Evolutionary conservation across 2,888 invertebrate species (phyloP), one percentile per base, ranked within the genome.

Genomic region (Eupsilia transversa): DNA sequence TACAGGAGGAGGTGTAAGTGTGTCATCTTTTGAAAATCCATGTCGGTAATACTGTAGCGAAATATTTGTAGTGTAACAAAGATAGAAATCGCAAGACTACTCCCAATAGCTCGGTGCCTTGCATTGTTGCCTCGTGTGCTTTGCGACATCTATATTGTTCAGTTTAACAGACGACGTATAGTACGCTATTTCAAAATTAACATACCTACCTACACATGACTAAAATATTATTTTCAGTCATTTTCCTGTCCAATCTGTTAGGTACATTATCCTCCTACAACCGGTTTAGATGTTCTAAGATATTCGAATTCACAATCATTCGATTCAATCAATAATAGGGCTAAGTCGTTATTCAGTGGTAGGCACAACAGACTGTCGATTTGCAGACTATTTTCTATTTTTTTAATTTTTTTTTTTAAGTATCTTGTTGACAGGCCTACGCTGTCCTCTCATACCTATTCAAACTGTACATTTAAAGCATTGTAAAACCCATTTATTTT

Each of bases 61-160:
- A 78, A 67, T 49, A 33, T 83, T 77, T 77, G 78, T 61, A 57
- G 35, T 61, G 41, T 43, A 65, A 68, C 49, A 49, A 77, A 43
- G 14, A 66, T 78, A 38, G 33, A 46, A 14, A 27, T 77, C 41
- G 33, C 27, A 14, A 23, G 7, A 30, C 38, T 72, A 30, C 17
- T 30, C 10, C 0, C 38, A 30, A 27, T 23, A 17, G 43, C 12
- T 56, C 27, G 20, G 33, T 35, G 14, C 30, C 27, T 60, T n/a
- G 23, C n/a, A 49, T 56, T 46, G 30, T 70, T 12, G 17, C 14
- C n/a, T 46, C 17, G 52, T 46, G 6, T 38, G 27, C 38, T 10
- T 46, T 43, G 33, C 54, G 23, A 61, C 38, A 54, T 56, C 6
- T 73, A 4, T 49, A 61, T 49, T 73, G 61, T 61, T 80, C 5